Conservation (phyloP, 2,888 invertebrate genomes). For the Acanthacorydalis orientalis region DNA sequence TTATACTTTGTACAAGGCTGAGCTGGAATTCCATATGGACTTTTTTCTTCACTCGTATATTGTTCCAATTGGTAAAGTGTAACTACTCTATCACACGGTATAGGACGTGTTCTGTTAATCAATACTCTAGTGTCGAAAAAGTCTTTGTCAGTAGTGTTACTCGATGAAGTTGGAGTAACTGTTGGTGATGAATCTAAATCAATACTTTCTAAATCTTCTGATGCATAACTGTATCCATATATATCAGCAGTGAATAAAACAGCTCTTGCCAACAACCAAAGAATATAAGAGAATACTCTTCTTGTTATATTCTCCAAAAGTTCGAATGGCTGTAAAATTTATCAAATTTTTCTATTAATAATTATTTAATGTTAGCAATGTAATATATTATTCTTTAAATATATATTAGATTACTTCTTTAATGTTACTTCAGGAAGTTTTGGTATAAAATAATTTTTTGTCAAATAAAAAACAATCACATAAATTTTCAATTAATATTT, state of each 20-base stretch:
- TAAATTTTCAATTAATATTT: too few relatives aligned
- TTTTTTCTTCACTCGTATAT: slow-evolving; percentile 10
- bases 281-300: slow-evolving; percentile 18
- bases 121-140: slow-evolving; percentile 46
- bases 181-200: slow-evolving; percentile 3
- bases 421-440: too few relatives aligned
- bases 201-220: slow-evolving; percentile 8
- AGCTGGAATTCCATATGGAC: slow-evolving; percentile 28
- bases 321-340: slow-evolving; percentile 19
- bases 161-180: slow-evolving; percentile 21
- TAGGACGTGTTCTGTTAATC: slow-evolving; percentile 62
- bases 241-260: slow-evolving; percentile 12
- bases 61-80: slow-evolving; percentile 16
- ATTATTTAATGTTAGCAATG: too few relatives aligned
- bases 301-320: slow-evolving; percentile 20
- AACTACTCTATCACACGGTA: slow-evolving; percentile 65
- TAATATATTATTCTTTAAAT: too few relatives aligned
- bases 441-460: too few relatives aligned
- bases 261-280: slow-evolving; percentile 14
- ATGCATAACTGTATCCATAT: slow-evolving; percentile 10
- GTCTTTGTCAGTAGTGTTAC: slow-evolving; percentile 30
- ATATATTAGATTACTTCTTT: too few relatives aligned
- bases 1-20: slow-evolving; percentile 23
- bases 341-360: too few relatives aligned
- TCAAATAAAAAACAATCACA: too few relatives aligned